phyloP scores from a whole-genome alignment of 2,888 invertebrate species.

The Temnothorax rugatulus region DNA sequence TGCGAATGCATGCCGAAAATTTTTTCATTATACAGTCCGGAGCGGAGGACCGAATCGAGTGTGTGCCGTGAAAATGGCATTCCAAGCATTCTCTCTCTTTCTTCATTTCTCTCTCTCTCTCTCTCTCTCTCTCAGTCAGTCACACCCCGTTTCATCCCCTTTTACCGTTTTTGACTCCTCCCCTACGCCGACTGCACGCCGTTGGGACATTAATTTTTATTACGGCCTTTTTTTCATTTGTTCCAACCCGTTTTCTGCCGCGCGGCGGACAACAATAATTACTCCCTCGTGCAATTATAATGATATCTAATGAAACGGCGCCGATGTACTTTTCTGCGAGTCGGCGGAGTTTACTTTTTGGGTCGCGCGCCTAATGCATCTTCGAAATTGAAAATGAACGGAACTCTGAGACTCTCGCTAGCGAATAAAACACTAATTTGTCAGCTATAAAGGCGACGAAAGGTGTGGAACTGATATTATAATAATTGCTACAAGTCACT shows the following conservation, averaged over 20 bases:
- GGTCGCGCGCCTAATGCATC: conserved; percentile 20
- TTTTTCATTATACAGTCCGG: conserved; percentile 67
- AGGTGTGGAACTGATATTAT: neutral
- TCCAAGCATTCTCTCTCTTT: conserved; percentile 65
- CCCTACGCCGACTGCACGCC: conserved; percentile 36
- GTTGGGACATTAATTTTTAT: conserved; percentile 79
- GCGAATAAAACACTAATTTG: conserved; percentile 3
- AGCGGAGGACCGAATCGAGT: conserved; percentile 59
- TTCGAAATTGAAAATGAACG: conserved; percentile 53
- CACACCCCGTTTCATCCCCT: conserved; percentile 15
- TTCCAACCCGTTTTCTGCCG: conserved; percentile 55
- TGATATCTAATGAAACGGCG: conserved; percentile 80
- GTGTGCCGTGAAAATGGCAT: conserved; percentile 73
- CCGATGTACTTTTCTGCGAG: conserved; percentile 60
- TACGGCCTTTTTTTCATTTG: conserved; percentile 75
- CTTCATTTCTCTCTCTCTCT: conserved; percentile 43
- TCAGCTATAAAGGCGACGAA: no score
- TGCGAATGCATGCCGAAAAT: conserved; percentile 45
- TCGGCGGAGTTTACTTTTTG: conserved; percentile 57
- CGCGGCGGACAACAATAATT: conserved; percentile 79
- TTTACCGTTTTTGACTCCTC: conserved; percentile 14
- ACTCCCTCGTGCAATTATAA: conserved; percentile 79
- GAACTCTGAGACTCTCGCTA: neutral
- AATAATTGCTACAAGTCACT: neutral
- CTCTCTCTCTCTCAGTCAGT: conserved; percentile 43